phyloP scores from a whole-genome alignment of 2,113 vertebrate genomes.

The Caranx melampygus region DNA sequence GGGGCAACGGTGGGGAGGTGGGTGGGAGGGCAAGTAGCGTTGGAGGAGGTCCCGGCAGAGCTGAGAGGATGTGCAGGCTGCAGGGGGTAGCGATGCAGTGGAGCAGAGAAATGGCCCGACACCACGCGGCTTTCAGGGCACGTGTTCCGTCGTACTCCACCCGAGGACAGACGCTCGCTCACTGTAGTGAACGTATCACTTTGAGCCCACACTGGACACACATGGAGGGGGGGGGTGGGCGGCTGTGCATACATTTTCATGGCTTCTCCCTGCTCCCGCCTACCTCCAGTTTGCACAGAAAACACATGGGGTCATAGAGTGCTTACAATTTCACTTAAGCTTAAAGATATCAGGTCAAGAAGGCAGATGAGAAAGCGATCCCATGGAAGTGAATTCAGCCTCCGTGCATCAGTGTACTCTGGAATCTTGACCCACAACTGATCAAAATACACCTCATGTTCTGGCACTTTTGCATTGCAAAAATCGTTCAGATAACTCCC shows the following conservation, averaged over 20 bases:
- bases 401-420: not conserved
- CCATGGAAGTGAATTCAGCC: not conserved
- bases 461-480: not conserved
- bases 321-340: constrained; percentile 2
- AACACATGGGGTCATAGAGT: not conserved
- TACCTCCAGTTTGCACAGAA: not conserved
- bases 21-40: constrained; percentile 13
- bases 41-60: constrained; percentile 13
- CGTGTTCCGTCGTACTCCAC: constrained; percentile 25
- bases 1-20: constrained; percentile 4
- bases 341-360: not conserved
- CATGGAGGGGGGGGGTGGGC: not conserved
- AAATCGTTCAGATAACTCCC: not conserved
- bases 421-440: not conserved
- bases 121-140: constrained; percentile 40
- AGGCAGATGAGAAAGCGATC: constrained; percentile 10
- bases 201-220: constrained; percentile 16
- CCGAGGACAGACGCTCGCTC: constrained; percentile 33
- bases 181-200: constrained; percentile 28
- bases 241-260: not conserved
- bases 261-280: not conserved
- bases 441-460: constrained; percentile 25
- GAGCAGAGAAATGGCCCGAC: constrained; percentile 28
- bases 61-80: constrained; percentile 15
- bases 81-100: constrained; percentile 13